A percentile compares a stretch with the other conserved stretches of the same genome.
phyloP scores from a whole-genome alignment of 2,113 vertebrate genomes.

The Rhagologus leucostigma region DNA sequence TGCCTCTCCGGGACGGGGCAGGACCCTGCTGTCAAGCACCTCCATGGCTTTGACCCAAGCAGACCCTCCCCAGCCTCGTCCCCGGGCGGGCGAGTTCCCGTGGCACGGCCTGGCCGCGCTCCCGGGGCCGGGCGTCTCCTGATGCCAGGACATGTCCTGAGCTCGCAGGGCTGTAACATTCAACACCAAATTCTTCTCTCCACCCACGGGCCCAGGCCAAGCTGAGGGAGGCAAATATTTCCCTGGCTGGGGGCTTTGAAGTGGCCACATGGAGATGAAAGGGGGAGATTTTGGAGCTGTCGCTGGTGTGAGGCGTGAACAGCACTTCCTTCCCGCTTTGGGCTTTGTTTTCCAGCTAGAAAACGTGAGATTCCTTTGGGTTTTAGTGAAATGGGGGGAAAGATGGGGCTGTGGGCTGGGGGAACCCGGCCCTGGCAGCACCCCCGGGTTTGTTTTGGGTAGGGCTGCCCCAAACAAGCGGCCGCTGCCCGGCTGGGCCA shows the following conservation, averaged over 20 bases:
- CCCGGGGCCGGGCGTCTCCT: neutral
- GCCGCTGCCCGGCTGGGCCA: neutral
- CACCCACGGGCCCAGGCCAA: slow-evolving; percentile 25
- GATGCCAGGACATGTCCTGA: neutral
- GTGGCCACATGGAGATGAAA: slow-evolving; percentile 52
- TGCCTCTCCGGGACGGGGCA: neutral
- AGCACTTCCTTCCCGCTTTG: neutral
- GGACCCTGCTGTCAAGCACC: neutral
- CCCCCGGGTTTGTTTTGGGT: neutral
- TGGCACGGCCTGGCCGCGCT: neutral
- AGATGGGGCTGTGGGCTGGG: neutral
- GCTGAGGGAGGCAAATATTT: slow-evolving; percentile 35
- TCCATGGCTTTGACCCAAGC: neutral
- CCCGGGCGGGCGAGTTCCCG: neutral
- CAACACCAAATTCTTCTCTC: slow-evolving; percentile 32
- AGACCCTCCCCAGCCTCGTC: neutral
- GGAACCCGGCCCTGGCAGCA: neutral
- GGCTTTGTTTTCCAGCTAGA: neutral
- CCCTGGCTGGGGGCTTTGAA: slow-evolving; percentile 52
- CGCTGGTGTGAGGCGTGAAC: neutral
- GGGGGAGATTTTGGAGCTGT: neutral
- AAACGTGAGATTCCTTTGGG: neutral
- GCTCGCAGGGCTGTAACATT: neutral
- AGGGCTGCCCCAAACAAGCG: neutral
- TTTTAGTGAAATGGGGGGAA: neutral